Evolutionary conservation across 1,140 invertebrate genomes (phyloP).

Genomic region (Drosophila watanabei): DNA sequence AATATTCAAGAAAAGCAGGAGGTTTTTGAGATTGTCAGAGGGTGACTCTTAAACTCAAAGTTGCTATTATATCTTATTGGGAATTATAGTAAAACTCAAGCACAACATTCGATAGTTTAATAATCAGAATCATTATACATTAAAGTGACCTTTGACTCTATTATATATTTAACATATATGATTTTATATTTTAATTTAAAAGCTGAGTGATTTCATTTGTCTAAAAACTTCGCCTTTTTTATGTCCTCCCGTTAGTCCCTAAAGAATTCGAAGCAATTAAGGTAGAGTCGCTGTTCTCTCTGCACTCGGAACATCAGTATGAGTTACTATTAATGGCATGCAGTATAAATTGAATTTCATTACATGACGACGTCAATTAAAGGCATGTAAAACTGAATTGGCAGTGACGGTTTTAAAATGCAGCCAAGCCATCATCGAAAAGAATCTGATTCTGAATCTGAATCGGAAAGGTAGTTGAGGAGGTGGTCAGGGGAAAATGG

Average conservation of each 20-base stretch:
- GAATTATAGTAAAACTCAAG: background rate
- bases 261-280: background rate
- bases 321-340: slow-evolving; percentile 78
- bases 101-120: background rate
- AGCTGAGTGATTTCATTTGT: background rate
- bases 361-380: slow-evolving; percentile 85
- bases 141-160: background rate
- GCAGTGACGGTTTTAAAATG: slow-evolving; percentile 81
- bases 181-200: background rate
- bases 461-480: slow-evolving; percentile 12
- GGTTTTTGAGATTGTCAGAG: background rate
- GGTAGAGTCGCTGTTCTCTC: slow-evolving; percentile 3
- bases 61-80: background rate
- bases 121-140: background rate
- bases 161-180: background rate
- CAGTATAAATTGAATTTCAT: slow-evolving; percentile 85
- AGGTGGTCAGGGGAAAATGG: slow-evolving; percentile 11
- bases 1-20: background rate
- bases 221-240: background rate
- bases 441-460: slow-evolving; percentile 14
- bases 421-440: slow-evolving; percentile 56
- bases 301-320: slow-evolving; percentile 49
- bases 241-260: background rate
- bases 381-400: slow-evolving; percentile 85
- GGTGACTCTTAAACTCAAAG: background rate